Evolutionary conservation across 2,113 vertebrate species (phyloP).

Genomic region (Gymnorhina tibicen): DNA sequence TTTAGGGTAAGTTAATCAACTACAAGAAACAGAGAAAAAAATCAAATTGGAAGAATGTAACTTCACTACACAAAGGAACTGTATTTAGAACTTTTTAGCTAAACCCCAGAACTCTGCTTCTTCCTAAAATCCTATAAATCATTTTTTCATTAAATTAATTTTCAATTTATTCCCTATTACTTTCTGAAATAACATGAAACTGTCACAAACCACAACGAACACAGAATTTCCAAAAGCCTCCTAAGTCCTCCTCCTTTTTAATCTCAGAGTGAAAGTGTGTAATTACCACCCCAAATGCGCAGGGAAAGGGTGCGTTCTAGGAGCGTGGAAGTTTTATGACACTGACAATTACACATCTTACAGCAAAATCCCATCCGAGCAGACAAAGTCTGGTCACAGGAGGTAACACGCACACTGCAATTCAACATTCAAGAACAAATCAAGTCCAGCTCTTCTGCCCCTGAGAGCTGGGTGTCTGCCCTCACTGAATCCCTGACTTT

Average conservation of each 20-base stretch:
- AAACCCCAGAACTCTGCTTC: neutral
- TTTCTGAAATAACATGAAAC: neutral
- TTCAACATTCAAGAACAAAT: neutral
- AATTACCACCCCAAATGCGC: neutral
- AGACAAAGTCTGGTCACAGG: neutral
- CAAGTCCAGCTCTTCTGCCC: neutral
- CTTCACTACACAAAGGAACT: accelerated
- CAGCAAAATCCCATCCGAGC: neutral
- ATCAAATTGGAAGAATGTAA: neutral
- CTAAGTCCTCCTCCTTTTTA: neutral
- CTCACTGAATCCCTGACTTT: neutral
- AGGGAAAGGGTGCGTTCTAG: accelerated
- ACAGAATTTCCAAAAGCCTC: neutral
- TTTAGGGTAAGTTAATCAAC: neutral
- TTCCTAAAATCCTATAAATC: no score
- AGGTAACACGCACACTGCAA: accelerated
- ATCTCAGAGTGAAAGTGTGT: neutral
- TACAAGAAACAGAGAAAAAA: neutral
- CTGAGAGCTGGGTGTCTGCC: neutral
- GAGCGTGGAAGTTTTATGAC: neutral
- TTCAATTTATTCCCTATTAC: neutral
- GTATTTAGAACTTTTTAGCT: neutral
- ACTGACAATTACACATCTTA: neutral
- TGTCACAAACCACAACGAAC: neutral
- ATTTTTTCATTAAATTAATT: neutral